Conservation (phyloP, 1,140 invertebrate species). For the Sycophila sp. region DNA sequence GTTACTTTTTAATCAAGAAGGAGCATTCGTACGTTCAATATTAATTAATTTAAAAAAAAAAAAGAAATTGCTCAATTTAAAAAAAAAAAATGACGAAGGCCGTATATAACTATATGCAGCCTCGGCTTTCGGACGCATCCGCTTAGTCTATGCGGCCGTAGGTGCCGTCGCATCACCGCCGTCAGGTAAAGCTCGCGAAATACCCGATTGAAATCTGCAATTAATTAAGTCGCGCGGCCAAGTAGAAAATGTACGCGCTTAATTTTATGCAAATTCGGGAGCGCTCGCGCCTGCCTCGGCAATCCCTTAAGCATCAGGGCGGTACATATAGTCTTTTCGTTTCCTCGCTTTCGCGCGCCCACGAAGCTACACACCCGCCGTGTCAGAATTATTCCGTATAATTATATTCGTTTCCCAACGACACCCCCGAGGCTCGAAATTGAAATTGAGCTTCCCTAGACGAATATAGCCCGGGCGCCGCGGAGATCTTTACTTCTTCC, state of each 20-base stretch:
- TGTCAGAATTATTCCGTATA: slow-evolving; percentile 67
- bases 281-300: neutral
- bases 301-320: slow-evolving; percentile 24
- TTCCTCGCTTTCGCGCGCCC: neutral
- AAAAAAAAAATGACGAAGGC: too few relatives aligned
- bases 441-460: slow-evolving; percentile 65
- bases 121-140: too few relatives aligned
- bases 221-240: slow-evolving; percentile 23
- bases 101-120: too few relatives aligned
- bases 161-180: too few relatives aligned
- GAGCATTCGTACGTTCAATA: too few relatives aligned
- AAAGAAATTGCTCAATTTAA: too few relatives aligned
- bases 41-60: too few relatives aligned
- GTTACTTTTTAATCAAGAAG: too few relatives aligned
- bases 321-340: slow-evolving; percentile 21
- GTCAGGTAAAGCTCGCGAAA: too few relatives aligned
- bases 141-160: too few relatives aligned
- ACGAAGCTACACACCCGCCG: slow-evolving; percentile 38
- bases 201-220: slow-evolving; percentile 28
- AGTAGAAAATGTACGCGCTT: slow-evolving; percentile 22
- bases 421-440: slow-evolving; percentile 65
- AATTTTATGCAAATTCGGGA: slow-evolving; percentile 33
- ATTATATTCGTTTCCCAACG: slow-evolving; percentile 68
- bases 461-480: slow-evolving; percentile 46
- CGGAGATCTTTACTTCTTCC: neutral